Conservation (phyloP, 2,888 invertebrate species). For the Thysanoteuthis rhombus region DNA sequence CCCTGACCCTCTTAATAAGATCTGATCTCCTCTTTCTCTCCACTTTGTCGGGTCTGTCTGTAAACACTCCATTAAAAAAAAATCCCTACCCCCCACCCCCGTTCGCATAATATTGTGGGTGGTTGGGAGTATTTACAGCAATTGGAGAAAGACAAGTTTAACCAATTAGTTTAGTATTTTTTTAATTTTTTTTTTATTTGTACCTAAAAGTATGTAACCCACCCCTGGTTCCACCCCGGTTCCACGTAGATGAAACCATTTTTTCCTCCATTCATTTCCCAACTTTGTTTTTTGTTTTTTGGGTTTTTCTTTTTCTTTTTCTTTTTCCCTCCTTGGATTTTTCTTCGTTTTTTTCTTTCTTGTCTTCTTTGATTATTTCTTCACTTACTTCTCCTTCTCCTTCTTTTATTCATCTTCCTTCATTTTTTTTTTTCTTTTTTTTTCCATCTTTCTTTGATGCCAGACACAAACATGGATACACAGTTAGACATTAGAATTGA, state of each 20-base stretch:
- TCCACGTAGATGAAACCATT: not conserved
- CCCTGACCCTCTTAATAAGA: not conserved
- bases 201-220: not conserved
- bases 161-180: not conserved
- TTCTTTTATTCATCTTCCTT: not conserved
- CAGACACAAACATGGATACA: not conserved
- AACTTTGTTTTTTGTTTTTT: not conserved
- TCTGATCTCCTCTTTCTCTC: not conserved
- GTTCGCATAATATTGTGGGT: not conserved
- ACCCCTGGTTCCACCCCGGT: not conserved
- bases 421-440: not conserved
- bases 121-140: not conserved
- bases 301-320: not conserved
- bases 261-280: not conserved
- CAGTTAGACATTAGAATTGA: not conserved
- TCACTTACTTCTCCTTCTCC: not conserved
- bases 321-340: not conserved
- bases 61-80: constrained; percentile 12
- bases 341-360: not conserved
- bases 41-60: not conserved
- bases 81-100: not conserved
- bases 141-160: not conserved
- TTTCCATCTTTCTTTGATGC: not conserved
- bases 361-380: not conserved
- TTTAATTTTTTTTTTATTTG: not conserved